Evolutionary conservation across 2,888 invertebrate species (phyloP).

Genomic region (Hyposoter didymator): DNA sequence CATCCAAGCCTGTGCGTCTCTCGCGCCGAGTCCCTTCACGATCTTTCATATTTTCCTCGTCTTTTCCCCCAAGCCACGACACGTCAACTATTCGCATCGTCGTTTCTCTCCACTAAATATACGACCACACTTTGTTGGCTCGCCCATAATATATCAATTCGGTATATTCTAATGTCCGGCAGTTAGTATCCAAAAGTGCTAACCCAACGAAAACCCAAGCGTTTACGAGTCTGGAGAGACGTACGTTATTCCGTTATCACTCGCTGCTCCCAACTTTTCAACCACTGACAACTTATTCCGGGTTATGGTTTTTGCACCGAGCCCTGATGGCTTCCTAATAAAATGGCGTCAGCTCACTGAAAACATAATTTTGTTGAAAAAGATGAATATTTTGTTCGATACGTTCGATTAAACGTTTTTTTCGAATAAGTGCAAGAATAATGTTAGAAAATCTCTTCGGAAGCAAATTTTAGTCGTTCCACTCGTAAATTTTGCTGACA

Average conservation of each 20-base stretch:
- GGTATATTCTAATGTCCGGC: slow-evolving; percentile 84
- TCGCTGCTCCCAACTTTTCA: slow-evolving; percentile 31
- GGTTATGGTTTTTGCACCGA: neutral
- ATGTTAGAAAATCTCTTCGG: no score
- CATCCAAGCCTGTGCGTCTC: slow-evolving; percentile 60
- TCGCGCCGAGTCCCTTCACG: slow-evolving; percentile 62
- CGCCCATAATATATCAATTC: slow-evolving; percentile 83
- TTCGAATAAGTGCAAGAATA: no score
- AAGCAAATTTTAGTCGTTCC: no score
- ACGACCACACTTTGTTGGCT: slow-evolving; percentile 59
- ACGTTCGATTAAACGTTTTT: no score
- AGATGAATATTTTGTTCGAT: no score
- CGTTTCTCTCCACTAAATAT: slow-evolving; percentile 45
- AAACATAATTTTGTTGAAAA: no score
- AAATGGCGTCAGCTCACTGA: no score
- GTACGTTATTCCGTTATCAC: slow-evolving; percentile 43
- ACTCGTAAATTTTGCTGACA: no score
- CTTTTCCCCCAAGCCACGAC: slow-evolving; percentile 55
- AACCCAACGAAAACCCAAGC: slow-evolving; percentile 81
- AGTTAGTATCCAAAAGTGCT: slow-evolving; percentile 83
- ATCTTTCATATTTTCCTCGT: slow-evolving; percentile 63
- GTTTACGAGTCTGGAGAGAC: slow-evolving; percentile 21
- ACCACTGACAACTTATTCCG: slow-evolving; percentile 41
- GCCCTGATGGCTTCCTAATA: neutral
- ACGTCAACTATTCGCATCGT: slow-evolving; percentile 53